Base-by-base conservation (phyloP, 2,888 invertebrate genomes). In the Muscina levida region DNA sequence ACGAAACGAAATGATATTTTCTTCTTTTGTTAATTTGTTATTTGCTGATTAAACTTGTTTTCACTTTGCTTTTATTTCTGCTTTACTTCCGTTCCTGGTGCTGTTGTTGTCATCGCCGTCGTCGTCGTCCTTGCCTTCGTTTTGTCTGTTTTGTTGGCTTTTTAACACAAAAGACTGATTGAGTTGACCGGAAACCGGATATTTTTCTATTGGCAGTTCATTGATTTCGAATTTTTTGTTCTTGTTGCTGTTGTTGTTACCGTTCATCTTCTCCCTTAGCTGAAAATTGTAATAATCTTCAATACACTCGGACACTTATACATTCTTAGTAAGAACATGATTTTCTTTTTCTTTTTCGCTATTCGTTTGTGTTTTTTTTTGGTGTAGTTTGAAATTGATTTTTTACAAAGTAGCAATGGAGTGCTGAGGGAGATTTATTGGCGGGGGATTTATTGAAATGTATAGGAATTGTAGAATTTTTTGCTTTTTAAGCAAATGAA, bases 141-240 rank as follows among this genome's bases (percentile, higher is more conserved):
- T 57, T 73, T 67, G 22, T 67, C 74, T 48, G 10, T 31, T 62
- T 31, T 31, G 66, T 19, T 65, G 70, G 66, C 48, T 71, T 56
- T n/a, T 51, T 53, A 80, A 66, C 59, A 71, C 71, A 68, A 57
- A 76, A 84, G 84, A 86, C 86, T 87, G 87, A 87, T 87, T 87
- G 86, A 87, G 85, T 87, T 86, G 87, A 85, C 87, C 85, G 84
- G 85, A 86, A 62, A 85, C 84, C 87, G 86, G 85, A 87, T 85
- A 85, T 86, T 83, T 78, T 81, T 82, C 62, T 82, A 74, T 71
- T 75, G 74, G 72, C 79, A 82, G 78, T 83, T 79, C 82, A 82
- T 78, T 74, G 68, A 17, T 75, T 77, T 57, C 10, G 46, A 48
- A 22, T 74, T 74, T 70, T 24, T 70, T 65, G 19, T 70, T 59